Percentiles rank a stretch among this genome's conserved stretches.
Conservation (phyloP, 2,113 vertebrate species). For the Microcebus tavaratra region DNA sequence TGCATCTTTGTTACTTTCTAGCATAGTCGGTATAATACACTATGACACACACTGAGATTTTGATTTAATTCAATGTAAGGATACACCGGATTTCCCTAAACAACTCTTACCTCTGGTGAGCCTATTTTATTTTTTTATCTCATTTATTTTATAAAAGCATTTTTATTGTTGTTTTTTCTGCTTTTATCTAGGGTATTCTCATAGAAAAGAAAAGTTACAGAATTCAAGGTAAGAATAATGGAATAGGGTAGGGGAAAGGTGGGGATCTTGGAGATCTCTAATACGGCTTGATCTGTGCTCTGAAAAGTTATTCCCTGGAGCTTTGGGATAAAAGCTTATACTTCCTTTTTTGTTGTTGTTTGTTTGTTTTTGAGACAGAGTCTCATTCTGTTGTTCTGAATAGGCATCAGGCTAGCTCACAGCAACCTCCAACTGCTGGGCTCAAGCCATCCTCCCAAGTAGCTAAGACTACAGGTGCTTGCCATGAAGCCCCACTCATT, state of each 20-base stretch:
- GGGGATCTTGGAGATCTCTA: not conserved
- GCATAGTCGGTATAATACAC: not conserved
- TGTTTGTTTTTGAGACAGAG: too few species aligned
- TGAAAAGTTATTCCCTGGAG: not conserved
- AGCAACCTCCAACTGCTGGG: too few species aligned
- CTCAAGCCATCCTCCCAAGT: too few species aligned
- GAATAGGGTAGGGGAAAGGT: not conserved
- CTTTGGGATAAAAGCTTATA: not conserved
- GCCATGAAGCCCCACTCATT: too few species aligned
- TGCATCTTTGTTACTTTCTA: not conserved
- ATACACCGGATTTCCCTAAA: not conserved
- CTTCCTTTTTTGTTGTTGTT: not conserved
- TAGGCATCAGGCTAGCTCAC: too few species aligned
- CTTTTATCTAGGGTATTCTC: slow-evolving; percentile 54
- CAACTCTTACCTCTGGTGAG: not conserved
- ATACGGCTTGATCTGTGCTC: not conserved
- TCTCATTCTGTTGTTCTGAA: too few species aligned
- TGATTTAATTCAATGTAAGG: not conserved
- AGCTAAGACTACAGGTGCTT: too few species aligned
- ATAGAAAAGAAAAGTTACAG: slow-evolving; percentile 56
- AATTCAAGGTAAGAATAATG: slow-evolving; percentile 65
- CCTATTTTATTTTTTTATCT: slow-evolving; percentile 4
- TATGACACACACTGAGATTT: not conserved
- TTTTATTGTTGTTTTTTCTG: not conserved
- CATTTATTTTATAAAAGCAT: not conserved